Evolutionary conservation across 2,113 vertebrate species (phyloP).

Genomic region (Ceyx margarethae): DNA sequence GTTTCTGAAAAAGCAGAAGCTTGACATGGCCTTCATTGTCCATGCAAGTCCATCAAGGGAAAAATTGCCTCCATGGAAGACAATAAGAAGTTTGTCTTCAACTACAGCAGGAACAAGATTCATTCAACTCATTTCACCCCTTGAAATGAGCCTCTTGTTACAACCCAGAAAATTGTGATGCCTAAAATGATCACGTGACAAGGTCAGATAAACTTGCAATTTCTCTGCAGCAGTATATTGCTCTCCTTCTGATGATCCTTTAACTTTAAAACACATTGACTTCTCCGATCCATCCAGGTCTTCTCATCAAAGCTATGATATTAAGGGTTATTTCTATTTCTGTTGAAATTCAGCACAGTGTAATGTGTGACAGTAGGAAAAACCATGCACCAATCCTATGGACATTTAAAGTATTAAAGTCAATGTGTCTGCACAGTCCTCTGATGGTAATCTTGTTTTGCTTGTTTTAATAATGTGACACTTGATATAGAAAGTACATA

Average conservation of each 20-base stretch:
- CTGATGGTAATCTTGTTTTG: background rate
- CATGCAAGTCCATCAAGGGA: background rate
- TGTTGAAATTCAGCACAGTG: background rate
- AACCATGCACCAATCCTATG: background rate
- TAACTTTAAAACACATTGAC: background rate
- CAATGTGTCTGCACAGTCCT: background rate
- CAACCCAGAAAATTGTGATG: background rate
- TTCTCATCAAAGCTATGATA: background rate
- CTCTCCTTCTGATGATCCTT: background rate
- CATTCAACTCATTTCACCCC: background rate
- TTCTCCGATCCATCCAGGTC: background rate
- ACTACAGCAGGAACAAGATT: background rate
- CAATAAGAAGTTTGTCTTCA: background rate
- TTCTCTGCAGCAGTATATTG: background rate
- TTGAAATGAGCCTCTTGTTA: background rate
- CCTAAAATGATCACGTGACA: background rate
- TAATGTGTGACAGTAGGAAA: background rate
- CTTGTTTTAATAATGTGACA: background rate
- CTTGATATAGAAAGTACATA: background rate
- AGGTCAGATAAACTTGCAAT: background rate
- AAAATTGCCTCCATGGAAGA: background rate
- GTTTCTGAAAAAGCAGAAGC: background rate
- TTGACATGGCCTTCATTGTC: background rate
- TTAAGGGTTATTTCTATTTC: background rate
- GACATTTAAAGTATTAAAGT: background rate